Percentiles rank a stretch among this genome's conserved stretches.
Evolutionary conservation across 2,888 invertebrate species (phyloP).

Genomic region (Ptychoptera albimana): DNA sequence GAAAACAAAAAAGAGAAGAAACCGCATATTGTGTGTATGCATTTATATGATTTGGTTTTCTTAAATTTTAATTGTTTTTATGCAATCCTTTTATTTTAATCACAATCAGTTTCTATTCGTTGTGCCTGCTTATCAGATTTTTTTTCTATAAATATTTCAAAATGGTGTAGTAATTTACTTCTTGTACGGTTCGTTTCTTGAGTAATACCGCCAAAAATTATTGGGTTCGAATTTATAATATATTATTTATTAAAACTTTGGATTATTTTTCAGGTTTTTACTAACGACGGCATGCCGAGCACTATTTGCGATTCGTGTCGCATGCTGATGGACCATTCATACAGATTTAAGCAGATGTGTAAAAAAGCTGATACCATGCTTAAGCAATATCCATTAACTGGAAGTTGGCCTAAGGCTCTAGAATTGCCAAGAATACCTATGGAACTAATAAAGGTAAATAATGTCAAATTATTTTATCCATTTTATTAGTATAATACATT

Average conservation of each 20-base stretch:
- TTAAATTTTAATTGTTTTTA: conserved; percentile 18
- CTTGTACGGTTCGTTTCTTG: conserved; percentile 2
- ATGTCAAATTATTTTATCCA: too few relatives aligned
- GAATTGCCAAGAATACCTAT: conserved; percentile 28
- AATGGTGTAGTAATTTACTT: background rate
- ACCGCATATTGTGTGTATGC: too few relatives aligned
- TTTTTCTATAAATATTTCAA: too few relatives aligned
- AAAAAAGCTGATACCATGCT: conserved; percentile 56
- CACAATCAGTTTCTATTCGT: conserved; percentile 69
- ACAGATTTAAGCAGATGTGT: conserved; percentile 60
- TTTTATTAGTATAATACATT: too few relatives aligned
- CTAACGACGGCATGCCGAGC: conserved; percentile 53
- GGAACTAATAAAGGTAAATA: conserved; percentile 20
- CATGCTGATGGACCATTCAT: conserved; percentile 48
- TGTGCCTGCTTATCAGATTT: too few relatives aligned
- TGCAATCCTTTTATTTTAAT: conserved; percentile 64
- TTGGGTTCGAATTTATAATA: background rate
- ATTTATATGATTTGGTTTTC: background rate
- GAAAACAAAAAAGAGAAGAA: too few relatives aligned
- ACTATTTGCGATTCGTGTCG: conserved; percentile 54
- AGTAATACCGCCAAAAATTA: background rate
- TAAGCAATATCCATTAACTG: conserved; percentile 48
- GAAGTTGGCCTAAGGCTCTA: conserved; percentile 37
- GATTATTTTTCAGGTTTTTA: conserved; percentile 18
- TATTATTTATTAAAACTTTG: background rate